Evolutionary conservation across 2,888 invertebrate genomes (phyloP).

Genomic region (Eupelmus urozonus): DNA sequence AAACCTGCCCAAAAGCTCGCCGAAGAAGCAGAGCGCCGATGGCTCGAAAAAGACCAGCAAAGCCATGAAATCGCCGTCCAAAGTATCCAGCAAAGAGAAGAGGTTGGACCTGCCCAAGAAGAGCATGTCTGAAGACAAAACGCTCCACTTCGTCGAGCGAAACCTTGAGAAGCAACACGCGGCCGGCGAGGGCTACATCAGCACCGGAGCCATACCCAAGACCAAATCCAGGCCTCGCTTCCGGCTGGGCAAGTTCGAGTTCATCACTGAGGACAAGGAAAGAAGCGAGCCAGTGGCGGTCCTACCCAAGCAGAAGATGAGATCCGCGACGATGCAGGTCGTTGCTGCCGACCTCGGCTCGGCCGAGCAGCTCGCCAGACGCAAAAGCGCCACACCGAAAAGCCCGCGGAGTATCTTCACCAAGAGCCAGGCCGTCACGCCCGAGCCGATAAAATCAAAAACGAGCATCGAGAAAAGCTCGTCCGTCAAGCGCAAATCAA

Average conservation of each 20-base stretch:
- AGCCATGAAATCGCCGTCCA: neutral
- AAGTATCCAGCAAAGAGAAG: neutral
- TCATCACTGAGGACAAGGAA: slow-evolving; percentile 16
- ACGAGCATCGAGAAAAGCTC: neutral
- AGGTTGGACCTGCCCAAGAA: slow-evolving; percentile 10
- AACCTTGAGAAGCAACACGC: slow-evolving; percentile 1
- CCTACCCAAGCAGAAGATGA: slow-evolving; percentile 31
- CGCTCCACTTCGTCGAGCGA: neutral
- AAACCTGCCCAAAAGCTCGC: neutral
- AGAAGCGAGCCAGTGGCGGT: neutral
- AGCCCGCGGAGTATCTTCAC: slow-evolving; percentile 29
- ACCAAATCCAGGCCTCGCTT: neutral
- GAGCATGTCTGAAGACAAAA: slow-evolving; percentile 1
- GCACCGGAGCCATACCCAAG: neutral
- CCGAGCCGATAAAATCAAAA: neutral
- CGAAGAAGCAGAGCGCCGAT: neutral
- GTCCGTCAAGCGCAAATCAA: neutral
- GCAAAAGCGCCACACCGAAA: neutral
- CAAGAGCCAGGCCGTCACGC: neutral
- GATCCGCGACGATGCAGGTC: slow-evolving; percentile 3
- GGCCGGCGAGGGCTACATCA: slow-evolving; percentile 17
- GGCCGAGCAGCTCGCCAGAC: neutral
- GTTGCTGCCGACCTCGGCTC: slow-evolving; percentile 3
- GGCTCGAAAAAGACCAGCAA: slow-evolving; percentile 3
- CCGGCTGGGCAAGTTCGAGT: neutral